phyloP scores from a whole-genome alignment of 2,888 invertebrate species.

The Drosophila ezoana region DNA sequence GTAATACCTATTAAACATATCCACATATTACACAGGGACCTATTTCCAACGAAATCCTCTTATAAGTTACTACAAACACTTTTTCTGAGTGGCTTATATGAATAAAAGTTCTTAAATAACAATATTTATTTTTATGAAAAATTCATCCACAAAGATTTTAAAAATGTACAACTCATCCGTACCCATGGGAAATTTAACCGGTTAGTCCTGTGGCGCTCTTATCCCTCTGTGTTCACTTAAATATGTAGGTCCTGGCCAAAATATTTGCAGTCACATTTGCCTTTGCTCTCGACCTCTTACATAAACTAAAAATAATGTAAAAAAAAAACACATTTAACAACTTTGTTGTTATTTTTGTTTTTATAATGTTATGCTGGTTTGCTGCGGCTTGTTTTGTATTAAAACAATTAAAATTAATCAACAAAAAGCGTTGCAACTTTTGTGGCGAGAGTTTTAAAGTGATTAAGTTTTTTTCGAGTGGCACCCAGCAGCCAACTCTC shows the following conservation, averaged over 20 bases:
- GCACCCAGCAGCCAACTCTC: slow-evolving; percentile 1
- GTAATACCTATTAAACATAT: too few relatives aligned
- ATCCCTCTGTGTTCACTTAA: slow-evolving; percentile 17
- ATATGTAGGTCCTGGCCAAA: slow-evolving; percentile 24
- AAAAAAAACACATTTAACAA: slow-evolving; percentile 22
- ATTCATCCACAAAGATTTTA: slow-evolving; percentile 11
- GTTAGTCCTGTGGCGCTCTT: slow-evolving; percentile 10
- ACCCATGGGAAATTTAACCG: slow-evolving; percentile 31
- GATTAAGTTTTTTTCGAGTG: slow-evolving; percentile 41
- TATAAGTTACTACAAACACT: background rate
- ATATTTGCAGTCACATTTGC: slow-evolving; percentile 27
- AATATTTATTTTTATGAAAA: slow-evolving; percentile 23
- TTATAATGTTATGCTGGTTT: slow-evolving; percentile 1
- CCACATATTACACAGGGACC: too few relatives aligned
- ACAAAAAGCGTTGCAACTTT: slow-evolving; percentile 58
- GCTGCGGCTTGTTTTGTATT: slow-evolving; percentile 34
- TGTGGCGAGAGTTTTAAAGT: slow-evolving; percentile 60
- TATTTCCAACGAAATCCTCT: too few relatives aligned
- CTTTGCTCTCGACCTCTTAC: slow-evolving; percentile 14
- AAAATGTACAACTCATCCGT: slow-evolving; percentile 22
- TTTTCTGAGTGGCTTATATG: background rate
- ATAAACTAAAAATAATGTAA: slow-evolving; percentile 23
- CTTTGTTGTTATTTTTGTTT: slow-evolving; percentile 35
- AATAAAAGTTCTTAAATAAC: slow-evolving; percentile 2
- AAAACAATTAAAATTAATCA: slow-evolving; percentile 73